phyloP scores from a whole-genome alignment of 1,140 invertebrate species.

The Planococcus citri region DNA sequence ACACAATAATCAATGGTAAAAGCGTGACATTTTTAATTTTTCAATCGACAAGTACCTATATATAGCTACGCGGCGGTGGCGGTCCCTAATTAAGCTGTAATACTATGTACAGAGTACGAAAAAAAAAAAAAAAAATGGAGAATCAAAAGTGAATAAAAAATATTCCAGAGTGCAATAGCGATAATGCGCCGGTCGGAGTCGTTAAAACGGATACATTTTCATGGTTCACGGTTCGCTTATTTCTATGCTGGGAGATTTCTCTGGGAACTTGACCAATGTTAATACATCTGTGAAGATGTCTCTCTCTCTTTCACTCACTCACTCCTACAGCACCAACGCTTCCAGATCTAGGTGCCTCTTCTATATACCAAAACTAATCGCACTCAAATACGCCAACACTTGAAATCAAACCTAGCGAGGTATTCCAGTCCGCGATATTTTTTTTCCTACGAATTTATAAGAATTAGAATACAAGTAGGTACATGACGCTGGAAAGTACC shows the following conservation, averaged over 20 bases:
- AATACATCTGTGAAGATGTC: too few species aligned
- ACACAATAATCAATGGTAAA: slow-evolving; percentile 27
- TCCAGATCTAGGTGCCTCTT: not conserved
- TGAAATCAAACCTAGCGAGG: too few species aligned
- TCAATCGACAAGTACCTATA: not conserved
- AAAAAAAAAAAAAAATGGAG: not conserved
- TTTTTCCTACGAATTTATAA: too few species aligned
- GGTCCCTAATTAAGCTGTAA: not conserved
- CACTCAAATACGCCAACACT: too few species aligned
- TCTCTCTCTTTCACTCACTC: too few species aligned
- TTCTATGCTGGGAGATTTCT: slow-evolving; percentile 17
- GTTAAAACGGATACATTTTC: slow-evolving; percentile 13
- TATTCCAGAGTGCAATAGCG: too few species aligned
- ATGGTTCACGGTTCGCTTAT: slow-evolving; percentile 16
- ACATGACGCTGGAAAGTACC: too few species aligned
- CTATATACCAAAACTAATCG: too few species aligned
- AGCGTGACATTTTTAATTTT: not conserved
- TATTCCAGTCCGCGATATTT: too few species aligned
- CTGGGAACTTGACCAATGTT: slow-evolving; percentile 14
- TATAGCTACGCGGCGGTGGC: too few species aligned
- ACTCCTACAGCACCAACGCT: not conserved
- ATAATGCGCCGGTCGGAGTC: not conserved
- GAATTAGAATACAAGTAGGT: too few species aligned
- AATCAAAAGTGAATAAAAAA: too few species aligned
- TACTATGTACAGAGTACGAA: not conserved